Conservation (phyloP, 2,797 vertebrate species). For the Notamacropus eugenii region DNA sequence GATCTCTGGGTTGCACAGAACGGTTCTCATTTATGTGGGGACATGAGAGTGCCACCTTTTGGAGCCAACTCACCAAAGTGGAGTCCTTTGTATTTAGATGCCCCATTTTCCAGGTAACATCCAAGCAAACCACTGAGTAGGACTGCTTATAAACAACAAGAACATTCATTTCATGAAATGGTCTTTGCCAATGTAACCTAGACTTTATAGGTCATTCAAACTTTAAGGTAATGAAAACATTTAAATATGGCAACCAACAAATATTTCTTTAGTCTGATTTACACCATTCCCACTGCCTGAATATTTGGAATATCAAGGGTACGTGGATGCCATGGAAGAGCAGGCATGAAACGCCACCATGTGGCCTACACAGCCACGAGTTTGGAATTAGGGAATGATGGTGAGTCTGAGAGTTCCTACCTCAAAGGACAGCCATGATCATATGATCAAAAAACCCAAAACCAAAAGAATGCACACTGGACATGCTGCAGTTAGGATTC, state of each 20-base stretch:
- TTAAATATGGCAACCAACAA: constrained; percentile 55
- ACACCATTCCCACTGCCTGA: constrained; percentile 41
- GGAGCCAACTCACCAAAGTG: constrained; percentile 11
- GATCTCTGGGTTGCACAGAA: constrained; percentile 8
- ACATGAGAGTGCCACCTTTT: not conserved
- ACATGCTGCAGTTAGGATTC: not conserved
- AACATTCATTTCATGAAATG: constrained; percentile 38
- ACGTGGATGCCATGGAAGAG: constrained; percentile 4
- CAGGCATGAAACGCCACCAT: not conserved
- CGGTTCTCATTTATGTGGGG: constrained; percentile 25
- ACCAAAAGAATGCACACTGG: not conserved
- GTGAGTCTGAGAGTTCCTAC: constrained; percentile 17
- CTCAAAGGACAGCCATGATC: constrained; percentile 38
- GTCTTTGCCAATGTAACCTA: not conserved
- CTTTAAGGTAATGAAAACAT: constrained; percentile 58
- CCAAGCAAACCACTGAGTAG: constrained; percentile 23
- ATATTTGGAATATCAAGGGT: constrained; percentile 44
- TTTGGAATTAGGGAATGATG: constrained; percentile 37
- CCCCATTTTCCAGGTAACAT: not conserved
- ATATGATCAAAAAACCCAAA: not conserved
- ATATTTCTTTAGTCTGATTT: constrained; percentile 59
- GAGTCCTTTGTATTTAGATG: not conserved
- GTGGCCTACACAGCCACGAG: constrained; percentile 2
- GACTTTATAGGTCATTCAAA: constrained; percentile 37
- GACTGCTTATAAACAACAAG: not conserved